Evolutionary conservation across 2,113 vertebrate genomes (phyloP).

Genomic region (Xyrauchen texanus): DNA sequence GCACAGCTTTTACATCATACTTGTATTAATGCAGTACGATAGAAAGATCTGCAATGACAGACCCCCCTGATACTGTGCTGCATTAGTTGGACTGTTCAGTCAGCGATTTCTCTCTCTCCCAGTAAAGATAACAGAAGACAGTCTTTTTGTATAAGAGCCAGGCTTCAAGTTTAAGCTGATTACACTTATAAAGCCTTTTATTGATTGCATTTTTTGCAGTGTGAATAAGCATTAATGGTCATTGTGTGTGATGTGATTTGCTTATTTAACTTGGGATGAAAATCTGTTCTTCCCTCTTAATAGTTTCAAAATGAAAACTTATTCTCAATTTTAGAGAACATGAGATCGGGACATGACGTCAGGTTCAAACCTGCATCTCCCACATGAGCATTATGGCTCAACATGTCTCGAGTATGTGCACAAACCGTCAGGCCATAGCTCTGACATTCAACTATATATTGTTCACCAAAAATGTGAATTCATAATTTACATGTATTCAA

Average conservation of each 20-base stretch:
- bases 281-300: background rate
- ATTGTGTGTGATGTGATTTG: background rate
- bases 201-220: slow-evolving; percentile 31
- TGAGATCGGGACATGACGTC: background rate
- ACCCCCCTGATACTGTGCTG: background rate
- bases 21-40: background rate
- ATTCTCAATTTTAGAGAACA: background rate
- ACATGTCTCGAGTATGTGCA: background rate
- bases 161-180: slow-evolving; percentile 41
- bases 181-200: slow-evolving; percentile 20
- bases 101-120: slow-evolving; percentile 33
- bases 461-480: too few relatives aligned
- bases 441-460: too few relatives aligned
- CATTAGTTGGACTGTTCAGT: slow-evolving; percentile 15
- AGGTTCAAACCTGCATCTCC: background rate
- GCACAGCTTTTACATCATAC: slow-evolving; percentile 33
- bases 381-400: background rate
- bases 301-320: background rate
- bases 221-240: slow-evolving; percentile 8
- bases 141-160: slow-evolving; percentile 13
- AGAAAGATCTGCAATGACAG: background rate
- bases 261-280: background rate
- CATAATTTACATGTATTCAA: too few relatives aligned
- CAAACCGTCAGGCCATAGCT: too few relatives aligned
- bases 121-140: background rate